These are phyloP conservation scores for Acanthoscelides obtectus DNA, from an alignment of 2,888 invertebrate genomes.

Conservation along the genomic window DNA sequence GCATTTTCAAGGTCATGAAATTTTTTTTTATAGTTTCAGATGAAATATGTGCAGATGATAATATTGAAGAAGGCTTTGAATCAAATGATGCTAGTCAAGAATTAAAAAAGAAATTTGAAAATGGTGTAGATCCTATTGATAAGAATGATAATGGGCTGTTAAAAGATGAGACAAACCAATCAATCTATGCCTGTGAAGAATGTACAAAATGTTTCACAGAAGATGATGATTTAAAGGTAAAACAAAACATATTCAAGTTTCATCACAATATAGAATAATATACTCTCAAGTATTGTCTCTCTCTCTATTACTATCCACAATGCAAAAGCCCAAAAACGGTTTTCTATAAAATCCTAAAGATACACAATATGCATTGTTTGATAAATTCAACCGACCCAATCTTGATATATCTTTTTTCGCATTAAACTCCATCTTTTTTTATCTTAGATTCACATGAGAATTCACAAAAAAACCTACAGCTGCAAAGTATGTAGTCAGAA, in stretches of 20 bases:
- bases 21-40: constrained; percentile 6
- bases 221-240: constrained; percentile 40
- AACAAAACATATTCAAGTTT: background rate
- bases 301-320: too few species aligned
- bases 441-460: constrained; percentile 25
- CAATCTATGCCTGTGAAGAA: constrained; percentile 43
- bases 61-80: constrained; percentile 5
- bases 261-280: constrained; percentile 2
- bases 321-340: too few species aligned
- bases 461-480: constrained; percentile 35
- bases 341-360: too few species aligned
- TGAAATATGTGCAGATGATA: constrained; percentile 13
- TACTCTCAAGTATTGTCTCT: background rate
- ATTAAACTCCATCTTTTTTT: background rate
- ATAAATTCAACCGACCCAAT: too few species aligned
- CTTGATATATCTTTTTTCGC: too few species aligned
- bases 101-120: background rate
- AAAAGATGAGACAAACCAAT: constrained; percentile 43
- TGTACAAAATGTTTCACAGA: constrained; percentile 44
- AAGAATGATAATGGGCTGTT: constrained; percentile 7
- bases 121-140: background rate
- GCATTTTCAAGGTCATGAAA: too few species aligned
- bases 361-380: too few species aligned
- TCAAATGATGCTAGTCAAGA: constrained; percentile 3
- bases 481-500: constrained; percentile 45